Conservation (phyloP, 2,113 vertebrate genomes). For the Progne subis region DNA sequence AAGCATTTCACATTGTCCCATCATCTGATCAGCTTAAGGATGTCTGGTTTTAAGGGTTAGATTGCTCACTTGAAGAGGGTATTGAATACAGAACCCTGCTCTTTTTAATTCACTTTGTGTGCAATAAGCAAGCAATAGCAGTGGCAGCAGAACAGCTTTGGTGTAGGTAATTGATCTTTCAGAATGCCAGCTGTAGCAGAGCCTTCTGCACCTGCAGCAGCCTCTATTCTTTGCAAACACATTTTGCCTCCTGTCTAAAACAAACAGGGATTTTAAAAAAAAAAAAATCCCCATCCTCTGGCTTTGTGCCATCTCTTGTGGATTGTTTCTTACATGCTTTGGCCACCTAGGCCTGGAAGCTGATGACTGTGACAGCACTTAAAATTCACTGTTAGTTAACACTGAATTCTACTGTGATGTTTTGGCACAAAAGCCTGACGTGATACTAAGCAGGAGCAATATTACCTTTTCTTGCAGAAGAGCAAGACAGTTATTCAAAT, state of each 20-base stretch:
- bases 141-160: slow-evolving; percentile 29
- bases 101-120: neutral
- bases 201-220: slow-evolving; percentile 19
- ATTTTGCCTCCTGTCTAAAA: neutral
- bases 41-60: neutral
- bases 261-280: neutral
- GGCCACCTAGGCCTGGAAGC: neutral
- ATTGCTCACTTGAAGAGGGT: neutral
- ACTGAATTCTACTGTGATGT: neutral
- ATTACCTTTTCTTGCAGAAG: neutral
- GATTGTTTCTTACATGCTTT: neutral
- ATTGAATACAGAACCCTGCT: neutral
- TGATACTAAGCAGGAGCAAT: neutral
- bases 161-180: slow-evolving; percentile 28
- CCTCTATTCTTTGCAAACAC: neutral
- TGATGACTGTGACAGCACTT: neutral
- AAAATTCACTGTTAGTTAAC: neutral
- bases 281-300: neutral
- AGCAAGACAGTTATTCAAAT: slow-evolving; percentile 23
- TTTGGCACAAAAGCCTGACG: slow-evolving; percentile 16
- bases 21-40: neutral
- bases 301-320: neutral
- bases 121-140: slow-evolving; percentile 1
- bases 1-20: neutral
- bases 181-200: slow-evolving; percentile 26